A percentile compares a stretch with the other conserved stretches of the same genome.
phyloP scores from a whole-genome alignment of 2,797 vertebrate genomes.

The Galagoides demidoff region DNA sequence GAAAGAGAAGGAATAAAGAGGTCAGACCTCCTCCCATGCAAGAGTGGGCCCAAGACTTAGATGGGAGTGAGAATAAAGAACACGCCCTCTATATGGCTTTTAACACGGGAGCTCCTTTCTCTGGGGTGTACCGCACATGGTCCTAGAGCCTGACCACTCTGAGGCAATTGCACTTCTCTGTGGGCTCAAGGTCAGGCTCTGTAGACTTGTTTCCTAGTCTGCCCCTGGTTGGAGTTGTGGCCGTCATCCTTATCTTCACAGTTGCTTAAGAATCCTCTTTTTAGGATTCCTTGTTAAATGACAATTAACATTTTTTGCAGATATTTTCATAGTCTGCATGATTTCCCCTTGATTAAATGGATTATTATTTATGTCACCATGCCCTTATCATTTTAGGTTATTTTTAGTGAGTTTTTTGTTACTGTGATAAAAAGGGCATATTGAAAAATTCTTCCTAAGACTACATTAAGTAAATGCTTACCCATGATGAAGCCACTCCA shows the following conservation, averaged over 20 bases:
- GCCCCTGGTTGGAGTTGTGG: not conserved
- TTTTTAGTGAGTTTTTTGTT: not conserved
- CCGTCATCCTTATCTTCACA: not conserved
- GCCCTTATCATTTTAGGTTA: not conserved
- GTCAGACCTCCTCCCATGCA: not conserved
- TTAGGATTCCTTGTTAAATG: not conserved
- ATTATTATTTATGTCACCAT: not conserved
- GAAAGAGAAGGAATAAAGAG: not conserved
- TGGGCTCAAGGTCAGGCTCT: not conserved
- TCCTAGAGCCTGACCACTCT: accelerated
- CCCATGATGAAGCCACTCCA: not conserved
- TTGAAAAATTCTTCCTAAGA: not conserved
- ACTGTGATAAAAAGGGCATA: not conserved
- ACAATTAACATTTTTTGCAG: not conserved
- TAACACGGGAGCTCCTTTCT: not conserved
- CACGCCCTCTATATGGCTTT: accelerated
- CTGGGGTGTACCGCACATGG: accelerated
- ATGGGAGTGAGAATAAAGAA: not conserved
- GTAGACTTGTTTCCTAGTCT: not conserved
- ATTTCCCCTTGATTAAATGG: not conserved
- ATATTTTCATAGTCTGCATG: not conserved
- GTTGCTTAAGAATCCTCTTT: not conserved
- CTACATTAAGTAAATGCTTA: not conserved
- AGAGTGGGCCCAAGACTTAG: not conserved
- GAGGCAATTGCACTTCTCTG: not conserved